These are phyloP conservation scores for Drosophila aff. DNA, from an alignment of 1,140 invertebrate genomes.

Conservation along the genomic window DNA sequence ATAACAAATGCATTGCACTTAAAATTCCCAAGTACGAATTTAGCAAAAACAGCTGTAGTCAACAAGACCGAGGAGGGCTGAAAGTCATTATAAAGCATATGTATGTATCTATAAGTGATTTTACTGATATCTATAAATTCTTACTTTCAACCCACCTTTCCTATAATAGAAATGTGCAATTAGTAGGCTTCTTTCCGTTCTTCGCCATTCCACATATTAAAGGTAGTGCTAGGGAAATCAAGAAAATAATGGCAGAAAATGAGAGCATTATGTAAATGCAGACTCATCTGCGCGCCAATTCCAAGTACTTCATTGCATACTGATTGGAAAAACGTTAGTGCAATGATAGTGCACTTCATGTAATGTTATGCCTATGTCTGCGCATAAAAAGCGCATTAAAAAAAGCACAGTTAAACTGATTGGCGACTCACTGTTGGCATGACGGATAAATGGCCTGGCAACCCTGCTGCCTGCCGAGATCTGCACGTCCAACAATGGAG, in stretches of 20 bases:
- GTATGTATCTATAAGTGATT: not conserved
- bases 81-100: not conserved
- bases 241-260: conserved; percentile 10
- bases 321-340: conserved; percentile 48
- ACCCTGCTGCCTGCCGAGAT: conserved; percentile 18
- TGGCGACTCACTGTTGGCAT: conserved; percentile 8
- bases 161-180: not conserved
- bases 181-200: not conserved
- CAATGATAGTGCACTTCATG: conserved; percentile 44
- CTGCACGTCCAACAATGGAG: conserved; percentile 40
- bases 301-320: conserved; percentile 27
- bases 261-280: conserved; percentile 28
- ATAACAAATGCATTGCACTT: no score
- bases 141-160: not conserved
- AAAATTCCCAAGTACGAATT: not conserved
- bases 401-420: conserved; percentile 51
- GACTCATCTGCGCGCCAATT: conserved; percentile 26
- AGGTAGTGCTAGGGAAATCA: not conserved
- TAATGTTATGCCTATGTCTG: conserved; percentile 2
- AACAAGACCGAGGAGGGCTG: not conserved
- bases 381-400: conserved; percentile 41
- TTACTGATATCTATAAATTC: not conserved
- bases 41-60: not conserved
- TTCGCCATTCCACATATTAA: not conserved
- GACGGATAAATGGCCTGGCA: conserved; percentile 30